Conservation (phyloP, 2,113 vertebrate genomes). For the Bujurquina vittata region DNA sequence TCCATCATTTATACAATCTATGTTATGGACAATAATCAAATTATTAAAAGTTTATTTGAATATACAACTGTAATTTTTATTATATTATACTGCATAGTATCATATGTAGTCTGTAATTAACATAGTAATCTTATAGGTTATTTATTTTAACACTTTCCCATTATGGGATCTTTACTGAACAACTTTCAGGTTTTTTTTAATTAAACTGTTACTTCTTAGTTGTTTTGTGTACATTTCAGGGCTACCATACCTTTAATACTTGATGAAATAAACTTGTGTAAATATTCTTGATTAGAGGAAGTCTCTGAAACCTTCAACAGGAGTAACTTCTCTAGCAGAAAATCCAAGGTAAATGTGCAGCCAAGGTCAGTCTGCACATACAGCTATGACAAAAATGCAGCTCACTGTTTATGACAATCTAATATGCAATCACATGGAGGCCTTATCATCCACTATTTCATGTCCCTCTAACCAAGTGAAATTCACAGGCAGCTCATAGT, state of each 20-base stretch:
- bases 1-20: neutral
- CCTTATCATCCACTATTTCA: conserved; percentile 30
- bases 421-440: conserved; percentile 43
- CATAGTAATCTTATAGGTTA: neutral
- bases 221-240: neutral
- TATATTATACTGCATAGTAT: neutral
- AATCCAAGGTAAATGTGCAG: conserved; percentile 5
- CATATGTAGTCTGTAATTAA: neutral
- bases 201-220: neutral
- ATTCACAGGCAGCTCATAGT: conserved; percentile 54
- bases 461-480: conserved; percentile 25
- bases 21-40: neutral
- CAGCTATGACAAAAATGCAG: conserved; percentile 31
- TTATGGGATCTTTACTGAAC: neutral
- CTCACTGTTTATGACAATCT: conserved; percentile 38
- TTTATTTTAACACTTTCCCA: neutral
- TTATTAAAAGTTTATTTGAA: neutral
- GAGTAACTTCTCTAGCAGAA: neutral
- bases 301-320: neutral
- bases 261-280: neutral
- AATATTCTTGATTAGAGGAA: neutral
- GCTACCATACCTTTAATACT: neutral
- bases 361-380: neutral
- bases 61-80: neutral
- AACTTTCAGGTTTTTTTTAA: neutral